These are phyloP conservation scores for Drosophila persimilis DNA, from an alignment of 1,140 invertebrate species.

Conservation along the genomic window DNA sequence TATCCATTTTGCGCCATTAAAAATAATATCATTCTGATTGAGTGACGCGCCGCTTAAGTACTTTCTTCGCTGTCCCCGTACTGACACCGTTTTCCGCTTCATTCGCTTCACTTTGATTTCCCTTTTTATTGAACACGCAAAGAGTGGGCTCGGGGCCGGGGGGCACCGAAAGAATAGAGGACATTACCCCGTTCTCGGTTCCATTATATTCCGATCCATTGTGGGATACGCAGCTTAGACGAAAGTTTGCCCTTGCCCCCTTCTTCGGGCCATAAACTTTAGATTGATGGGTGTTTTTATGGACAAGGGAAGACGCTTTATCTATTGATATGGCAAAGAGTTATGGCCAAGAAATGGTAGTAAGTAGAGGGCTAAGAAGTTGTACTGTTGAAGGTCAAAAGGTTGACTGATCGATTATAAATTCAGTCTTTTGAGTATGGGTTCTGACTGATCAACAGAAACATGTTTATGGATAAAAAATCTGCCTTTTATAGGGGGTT, in stretches of 20 bases:
- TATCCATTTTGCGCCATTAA: constrained; percentile 75
- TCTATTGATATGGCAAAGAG: too few species aligned
- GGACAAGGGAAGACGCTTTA: too few species aligned
- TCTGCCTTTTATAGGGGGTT: too few species aligned
- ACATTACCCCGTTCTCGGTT: constrained; percentile 35
- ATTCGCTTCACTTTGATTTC: constrained; percentile 41
- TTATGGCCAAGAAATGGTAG: too few species aligned
- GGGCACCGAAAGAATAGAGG: background rate
- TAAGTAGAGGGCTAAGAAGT: too few species aligned
- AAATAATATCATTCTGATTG: constrained; percentile 81
- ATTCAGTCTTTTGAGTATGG: too few species aligned
- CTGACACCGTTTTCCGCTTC: constrained; percentile 71
- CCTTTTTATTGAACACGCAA: constrained; percentile 76
- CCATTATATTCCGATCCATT: constrained; percentile 20
- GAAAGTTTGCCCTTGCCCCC: constrained; percentile 12
- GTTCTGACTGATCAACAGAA: too few species aligned
- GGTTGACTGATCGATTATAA: too few species aligned
- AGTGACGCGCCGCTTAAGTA: constrained; percentile 79
- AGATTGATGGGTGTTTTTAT: too few species aligned
- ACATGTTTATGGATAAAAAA: too few species aligned
- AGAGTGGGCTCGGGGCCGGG: constrained; percentile 39
- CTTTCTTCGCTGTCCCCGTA: constrained; percentile 70
- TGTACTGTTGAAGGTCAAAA: too few species aligned
- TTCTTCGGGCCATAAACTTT: background rate
- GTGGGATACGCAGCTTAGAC: constrained; percentile 42